Base-by-base conservation (phyloP, 2,113 vertebrate species). In the Vidua macroura region DNA sequence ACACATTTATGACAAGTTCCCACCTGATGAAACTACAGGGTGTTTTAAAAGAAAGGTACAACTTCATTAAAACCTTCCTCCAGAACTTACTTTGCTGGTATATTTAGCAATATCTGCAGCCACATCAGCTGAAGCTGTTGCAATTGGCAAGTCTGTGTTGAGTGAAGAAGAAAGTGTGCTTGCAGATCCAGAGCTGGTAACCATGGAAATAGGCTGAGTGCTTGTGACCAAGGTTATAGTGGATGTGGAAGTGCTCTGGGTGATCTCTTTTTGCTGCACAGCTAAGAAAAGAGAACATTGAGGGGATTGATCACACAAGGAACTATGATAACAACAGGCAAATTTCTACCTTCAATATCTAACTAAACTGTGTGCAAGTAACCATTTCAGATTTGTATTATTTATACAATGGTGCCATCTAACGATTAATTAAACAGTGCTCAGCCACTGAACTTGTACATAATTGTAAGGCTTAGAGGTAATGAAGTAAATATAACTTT, bases 61-160 rank as follows among this genome's bases (percentile, higher is more conserved):
- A 17, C 55, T 87, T 44, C 14, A 7, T 30, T 28, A 23, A 55
- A 70, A 49, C 8, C 24, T 48, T 84, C 15, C 55, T 81, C 19
- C 33, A 69, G 64, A 73, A 96, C 98, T 98, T 97, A 99, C 99
- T 98, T 99, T 99, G 97, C 98, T 99, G 62, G 99, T 99, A 52
- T 99, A 99, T 96, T 99, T 99, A 96, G 99, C 98, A 39, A 99
- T 99, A 88, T 99, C 99, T 59, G 99, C 99, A 79, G 99, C 99
- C 31, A 99, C 99, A 37, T 99, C 99, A 7, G 99, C 99, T 6
- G 99, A 99, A 55, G 98, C 98, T 4, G 99, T 99, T 66, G 99
- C 98, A 67, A 99, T 99, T 92, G 98, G 98, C 87, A 99, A 84
- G 90, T 99, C 99, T 15, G 98, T 97, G 53, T 37, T 97, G 85